Base-by-base conservation (phyloP, 2,888 invertebrate species). In the Thysanoteuthis rhombus region DNA sequence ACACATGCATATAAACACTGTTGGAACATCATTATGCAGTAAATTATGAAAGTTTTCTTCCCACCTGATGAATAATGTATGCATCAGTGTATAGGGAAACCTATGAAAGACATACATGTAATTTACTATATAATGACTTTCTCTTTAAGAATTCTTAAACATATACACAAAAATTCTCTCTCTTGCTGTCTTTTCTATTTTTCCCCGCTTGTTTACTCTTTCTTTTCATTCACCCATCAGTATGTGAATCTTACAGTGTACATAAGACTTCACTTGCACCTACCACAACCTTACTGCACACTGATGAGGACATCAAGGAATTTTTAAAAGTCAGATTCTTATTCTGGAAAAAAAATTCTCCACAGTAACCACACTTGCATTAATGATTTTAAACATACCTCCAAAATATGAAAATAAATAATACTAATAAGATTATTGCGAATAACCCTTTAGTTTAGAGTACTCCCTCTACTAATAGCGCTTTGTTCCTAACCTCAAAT, bases 61-160 rank as follows among this genome's bases (percentile, higher is more conserved):
- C n/a, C n/a, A n/a, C 75, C 36, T 75, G 75, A n/a, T 36, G n/a
- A 36, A 1, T 75, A n/a, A n/a, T 10, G n/a, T 75, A 75, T 75
- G 75, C n/a, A n/a, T 75, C n/a, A 75, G 12, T 75, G 16, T 75
- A 1, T 10, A 75, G n/a, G 75, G 75, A 75, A n/a, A 1, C n/a
- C n/a, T 75, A 36, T 25, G n/a, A 75, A 75, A 19, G 36, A 75
- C 22, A n/a, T n/a, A 75, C 36, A 75, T 75, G 75, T n/a, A 75
- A 75, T 75, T 75, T 75, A 75, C 75, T 75, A 75, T 75, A n/a
- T 75, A 75, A 75, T 75, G 75, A 75, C 75, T 75, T 75, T 75
- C 19, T n/a, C 75, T n/a, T 75, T 75, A 36, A 75, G 75, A n/a
- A 36, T 75, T 36, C n/a, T 75, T 36, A n/a, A 75, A 58, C 16